These are phyloP conservation scores for Chloropsis cyanopogon DNA, from an alignment of 2,113 vertebrate genomes.

Conservation along the genomic window DNA sequence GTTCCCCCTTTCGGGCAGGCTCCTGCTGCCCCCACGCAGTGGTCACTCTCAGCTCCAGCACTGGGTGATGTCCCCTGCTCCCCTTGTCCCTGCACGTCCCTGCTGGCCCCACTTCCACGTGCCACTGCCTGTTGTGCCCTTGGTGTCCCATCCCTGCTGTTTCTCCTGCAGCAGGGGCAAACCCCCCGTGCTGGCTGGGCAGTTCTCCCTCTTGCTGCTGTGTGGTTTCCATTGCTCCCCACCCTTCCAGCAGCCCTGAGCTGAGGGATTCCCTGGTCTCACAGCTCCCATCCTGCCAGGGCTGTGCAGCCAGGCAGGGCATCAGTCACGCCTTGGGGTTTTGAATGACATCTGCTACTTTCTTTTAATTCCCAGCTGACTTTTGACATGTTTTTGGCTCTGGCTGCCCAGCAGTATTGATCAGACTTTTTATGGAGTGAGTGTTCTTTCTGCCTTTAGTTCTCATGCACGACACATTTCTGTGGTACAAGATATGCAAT, in stretches of 20 bases:
- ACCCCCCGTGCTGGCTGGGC: neutral
- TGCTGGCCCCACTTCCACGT: neutral
- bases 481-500: neutral
- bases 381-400: neutral
- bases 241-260: neutral
- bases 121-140: neutral
- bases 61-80: neutral
- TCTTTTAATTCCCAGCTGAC: neutral
- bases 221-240: neutral
- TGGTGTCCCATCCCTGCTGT: accelerated
- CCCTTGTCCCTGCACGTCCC: accelerated
- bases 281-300: neutral
- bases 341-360: neutral
- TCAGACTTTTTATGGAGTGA: neutral
- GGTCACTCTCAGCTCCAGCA: neutral
- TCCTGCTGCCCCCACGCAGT: neutral
- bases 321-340: neutral
- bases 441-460: neutral
- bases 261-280: neutral
- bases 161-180: neutral
- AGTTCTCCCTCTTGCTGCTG: neutral
- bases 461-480: neutral
- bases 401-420: neutral
- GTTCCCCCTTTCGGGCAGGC: accelerated
- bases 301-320: neutral